Evolutionary conservation across 2,797 vertebrate genomes (phyloP), one percentile per base, ranked within the genome.

Genomic region (Erethizon dorsatum): DNA sequence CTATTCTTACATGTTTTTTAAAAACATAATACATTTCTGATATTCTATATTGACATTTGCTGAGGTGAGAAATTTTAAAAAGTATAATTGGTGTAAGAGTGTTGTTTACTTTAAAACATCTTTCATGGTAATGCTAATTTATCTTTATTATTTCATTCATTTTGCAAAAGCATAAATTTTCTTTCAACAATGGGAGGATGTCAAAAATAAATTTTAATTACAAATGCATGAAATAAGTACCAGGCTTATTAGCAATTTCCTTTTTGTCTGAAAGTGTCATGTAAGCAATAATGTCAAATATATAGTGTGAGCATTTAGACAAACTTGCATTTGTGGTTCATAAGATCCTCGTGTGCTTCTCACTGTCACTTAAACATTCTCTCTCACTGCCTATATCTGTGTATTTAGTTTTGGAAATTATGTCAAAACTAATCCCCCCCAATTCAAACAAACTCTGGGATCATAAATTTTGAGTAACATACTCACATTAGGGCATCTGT

Each of bases 101-200:
- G 83, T 73, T 86, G 8, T n/a, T 87, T 85, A 85, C 28, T 92
- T 96, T 59, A 88, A 88, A 83, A 80, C 14, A 59, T 3, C 71
- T 82, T 84, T 93, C 50, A 77, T 52, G 63, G 5, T 56, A 65
- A 31, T 0, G 33, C 41, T 90, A 90, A 86, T 67, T 94, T 97
- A 41, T 41, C 37, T 89, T 57, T 84, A n/a, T 67, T 57, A 67
- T 71, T 88, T 84, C n/a, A 84, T 41, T 91, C 18, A 28, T 65
- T 96, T 92, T 1, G 61, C 1, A 26, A 26, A 69, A 83, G 91
- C 33, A 26, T 41, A 59, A 67, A 1, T 31, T 20, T 57, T 87
- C 2, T 56, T 94, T 93, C 5, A 78, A 69, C 2, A 71, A 82
- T 26, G 92, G 37, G 5, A 69, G 89, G 1, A 47, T 28, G 17